These are phyloP conservation scores for Scylla paramamosain DNA, from an alignment of 1,140 invertebrate species.

Conservation along the genomic window DNA sequence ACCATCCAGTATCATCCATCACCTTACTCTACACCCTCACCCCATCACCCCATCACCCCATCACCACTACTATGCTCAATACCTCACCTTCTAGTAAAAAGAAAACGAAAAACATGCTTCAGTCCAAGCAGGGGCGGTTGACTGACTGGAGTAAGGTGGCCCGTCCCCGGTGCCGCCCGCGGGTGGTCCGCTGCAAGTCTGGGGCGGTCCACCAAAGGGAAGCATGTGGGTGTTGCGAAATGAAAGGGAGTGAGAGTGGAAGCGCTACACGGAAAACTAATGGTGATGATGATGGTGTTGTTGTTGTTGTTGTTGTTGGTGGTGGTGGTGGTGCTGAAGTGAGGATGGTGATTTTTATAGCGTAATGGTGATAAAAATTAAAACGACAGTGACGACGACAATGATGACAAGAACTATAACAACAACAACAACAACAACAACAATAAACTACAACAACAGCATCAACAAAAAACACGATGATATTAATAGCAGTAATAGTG, in stretches of 20 bases:
- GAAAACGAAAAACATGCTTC: too few species aligned
- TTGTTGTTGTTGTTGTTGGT: neutral
- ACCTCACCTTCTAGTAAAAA: neutral
- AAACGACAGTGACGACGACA: neutral
- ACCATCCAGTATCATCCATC: neutral
- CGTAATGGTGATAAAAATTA: constrained; percentile 21
- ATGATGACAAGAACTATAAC: constrained; percentile 34
- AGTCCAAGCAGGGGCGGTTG: too few species aligned
- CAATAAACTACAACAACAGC: neutral
- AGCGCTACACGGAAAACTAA: neutral
- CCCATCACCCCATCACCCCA: neutral
- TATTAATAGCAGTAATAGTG: constrained; percentile 9
- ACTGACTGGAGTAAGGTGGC: too few species aligned
- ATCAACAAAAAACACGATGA: neutral
- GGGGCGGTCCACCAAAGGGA: too few species aligned
- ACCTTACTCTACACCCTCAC: neutral
- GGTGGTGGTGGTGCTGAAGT: neutral
- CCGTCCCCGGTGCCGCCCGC: too few species aligned
- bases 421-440: neutral
- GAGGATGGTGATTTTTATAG: neutral
- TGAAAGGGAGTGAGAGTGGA: too few species aligned
- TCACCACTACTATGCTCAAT: neutral
- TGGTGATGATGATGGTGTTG: neutral
- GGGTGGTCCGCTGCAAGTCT: too few species aligned
- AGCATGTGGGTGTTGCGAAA: too few species aligned